Evolutionary conservation across 2,888 invertebrate genomes (phyloP).

Genomic region (Helleia helle): DNA sequence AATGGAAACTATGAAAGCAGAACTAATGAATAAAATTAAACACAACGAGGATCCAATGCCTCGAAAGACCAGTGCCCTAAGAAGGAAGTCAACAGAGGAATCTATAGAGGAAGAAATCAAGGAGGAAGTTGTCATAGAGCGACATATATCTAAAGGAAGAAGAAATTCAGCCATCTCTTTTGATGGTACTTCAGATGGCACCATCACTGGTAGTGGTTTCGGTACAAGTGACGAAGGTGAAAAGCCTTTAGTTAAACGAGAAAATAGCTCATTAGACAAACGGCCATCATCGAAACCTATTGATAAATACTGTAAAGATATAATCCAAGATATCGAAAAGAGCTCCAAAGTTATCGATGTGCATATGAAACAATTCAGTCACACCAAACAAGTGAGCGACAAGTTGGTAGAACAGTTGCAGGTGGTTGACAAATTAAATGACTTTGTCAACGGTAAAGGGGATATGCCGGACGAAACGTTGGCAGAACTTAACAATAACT

Average conservation of each 20-base stretch:
- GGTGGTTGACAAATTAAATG: constrained; percentile 66
- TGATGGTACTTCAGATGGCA: constrained; percentile 34
- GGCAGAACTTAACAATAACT: constrained; percentile 55
- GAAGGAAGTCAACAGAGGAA: constrained; percentile 47
- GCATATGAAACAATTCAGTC: constrained; percentile 63
- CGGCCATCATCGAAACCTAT: constrained; percentile 42
- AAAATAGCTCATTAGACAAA: constrained; percentile 35
- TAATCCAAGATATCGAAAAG: constrained; percentile 58
- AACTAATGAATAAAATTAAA: constrained; percentile 56
- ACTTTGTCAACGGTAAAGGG: constrained; percentile 45
- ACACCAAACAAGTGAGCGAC: constrained; percentile 57
- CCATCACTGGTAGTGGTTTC: constrained; percentile 20
- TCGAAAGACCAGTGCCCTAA: constrained; percentile 43
- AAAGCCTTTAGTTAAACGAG: constrained; percentile 29
- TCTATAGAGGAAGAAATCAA: constrained; percentile 48
- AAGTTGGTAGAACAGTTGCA: constrained; percentile 62
- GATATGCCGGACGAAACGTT: constrained; percentile 47
- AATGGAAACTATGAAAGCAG: constrained; percentile 52
- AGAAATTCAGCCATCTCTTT: constrained; percentile 51
- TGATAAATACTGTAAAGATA: constrained; percentile 59
- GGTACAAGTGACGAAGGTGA: constrained; percentile 27
- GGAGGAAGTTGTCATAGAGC: constrained; percentile 33
- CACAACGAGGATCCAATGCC: constrained; percentile 38
- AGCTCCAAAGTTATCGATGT: constrained; percentile 62
- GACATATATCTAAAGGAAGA: constrained; percentile 53